Base-by-base conservation (phyloP, 2,797 vertebrate species). In the Mormyrus hasselquistii region DNA sequence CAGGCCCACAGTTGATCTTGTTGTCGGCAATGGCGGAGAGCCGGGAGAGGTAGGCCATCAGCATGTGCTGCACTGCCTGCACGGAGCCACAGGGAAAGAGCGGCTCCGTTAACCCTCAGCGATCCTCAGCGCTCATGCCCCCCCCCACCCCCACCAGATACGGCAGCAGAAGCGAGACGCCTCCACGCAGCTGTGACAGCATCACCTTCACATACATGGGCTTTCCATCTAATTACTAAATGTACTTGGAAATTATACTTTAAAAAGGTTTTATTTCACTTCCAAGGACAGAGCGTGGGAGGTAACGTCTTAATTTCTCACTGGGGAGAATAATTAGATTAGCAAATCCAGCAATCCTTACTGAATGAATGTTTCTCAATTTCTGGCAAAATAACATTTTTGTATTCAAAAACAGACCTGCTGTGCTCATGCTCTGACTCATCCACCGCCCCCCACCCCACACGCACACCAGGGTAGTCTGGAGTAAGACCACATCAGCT, bases 1-100 rank as follows among this genome's bases (percentile, higher is more conserved):
- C 98, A 14, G 98, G 99, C 76, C 98, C 99, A 92, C 99, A 99
- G 94, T 99, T 99, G 93, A 99, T 99, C 96, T 99, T 99, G 95
- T 99, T 99, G 95, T 99, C 98, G 88, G 98, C 98, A 3, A 99
- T 99, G 89, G 96, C 95, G 3, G 98, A 99, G 90, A 99, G 97
- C 62, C 98, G 97, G 85, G 97, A 96, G 93, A 99, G 96, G 96
- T 99, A 99, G 93, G 97, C 97, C 96, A 97, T 96, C 95, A 99
- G 97, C 98, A 99, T 99, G 95, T 98, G 98, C 93, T 96, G 98
- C 93, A 99, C 97, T 14, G 97, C 96, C 99, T 99, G 91, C 91
- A 49, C 8, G 86, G 53, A 92, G 65, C 22, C n/a, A 52, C 6
- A 22, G 57, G 59, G 57, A 1, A 2, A 1, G 22, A 65, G 62